phyloP scores from a whole-genome alignment of 1,140 invertebrate genomes.

The Carposina sasakii region DNA sequence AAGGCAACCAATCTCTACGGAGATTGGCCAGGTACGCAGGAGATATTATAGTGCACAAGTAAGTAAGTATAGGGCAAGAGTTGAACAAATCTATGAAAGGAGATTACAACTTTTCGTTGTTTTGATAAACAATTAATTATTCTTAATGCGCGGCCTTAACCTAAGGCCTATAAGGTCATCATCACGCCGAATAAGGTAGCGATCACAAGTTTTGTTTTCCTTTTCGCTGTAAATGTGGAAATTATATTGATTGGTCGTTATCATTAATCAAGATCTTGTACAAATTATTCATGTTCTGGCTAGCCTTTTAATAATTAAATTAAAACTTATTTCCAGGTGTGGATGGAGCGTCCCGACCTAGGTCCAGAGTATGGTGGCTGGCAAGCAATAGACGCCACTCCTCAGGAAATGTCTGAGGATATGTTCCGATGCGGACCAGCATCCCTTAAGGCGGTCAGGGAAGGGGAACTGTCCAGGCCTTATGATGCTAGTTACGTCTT shows the following conservation, averaged over 20 bases:
- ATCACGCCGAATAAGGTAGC: too few species aligned
- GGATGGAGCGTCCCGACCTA: conserved; percentile 91
- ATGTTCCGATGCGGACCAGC: conserved; percentile 89
- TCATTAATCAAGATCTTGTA: too few species aligned
- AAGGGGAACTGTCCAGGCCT: conserved; percentile 84
- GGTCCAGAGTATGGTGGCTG: conserved; percentile 86
- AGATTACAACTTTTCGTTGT: background rate
- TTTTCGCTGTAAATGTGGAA: too few species aligned
- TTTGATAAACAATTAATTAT: background rate
- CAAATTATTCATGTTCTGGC: too few species aligned
- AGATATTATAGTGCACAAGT: too few species aligned
- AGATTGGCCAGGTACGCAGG: too few species aligned
- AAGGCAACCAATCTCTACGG: too few species aligned
- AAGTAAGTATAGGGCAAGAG: too few species aligned
- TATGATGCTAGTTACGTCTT: conserved; percentile 91
- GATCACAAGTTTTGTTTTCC: too few species aligned
- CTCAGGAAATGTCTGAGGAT: conserved; percentile 88
- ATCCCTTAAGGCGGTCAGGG: conserved; percentile 84
- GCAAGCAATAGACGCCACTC: conserved; percentile 95
- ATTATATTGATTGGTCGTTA: too few species aligned
- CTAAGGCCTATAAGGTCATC: too few species aligned
- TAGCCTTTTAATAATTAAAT: background rate
- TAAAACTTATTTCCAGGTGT: conserved; percentile 71
- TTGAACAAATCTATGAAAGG: background rate
- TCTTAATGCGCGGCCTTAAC: too few species aligned